phyloP scores from a whole-genome alignment of 2,797 vertebrate genomes.

The Otus scops region DNA sequence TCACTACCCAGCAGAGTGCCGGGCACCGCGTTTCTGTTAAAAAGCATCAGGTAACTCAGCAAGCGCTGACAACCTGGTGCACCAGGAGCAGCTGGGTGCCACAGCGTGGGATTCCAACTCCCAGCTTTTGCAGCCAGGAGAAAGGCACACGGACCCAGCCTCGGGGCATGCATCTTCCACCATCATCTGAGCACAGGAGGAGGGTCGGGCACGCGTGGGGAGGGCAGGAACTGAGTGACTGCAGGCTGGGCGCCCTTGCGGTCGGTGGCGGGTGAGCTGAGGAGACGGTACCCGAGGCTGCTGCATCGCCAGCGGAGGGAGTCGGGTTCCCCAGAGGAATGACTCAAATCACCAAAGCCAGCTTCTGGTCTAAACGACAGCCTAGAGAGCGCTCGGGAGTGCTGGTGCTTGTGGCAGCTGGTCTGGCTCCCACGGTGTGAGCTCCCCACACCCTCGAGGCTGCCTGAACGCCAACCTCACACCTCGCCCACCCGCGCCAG shows the following conservation, averaged over 20 bases:
- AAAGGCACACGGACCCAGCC: accelerated
- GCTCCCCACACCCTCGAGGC: neutral
- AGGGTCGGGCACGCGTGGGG: accelerated
- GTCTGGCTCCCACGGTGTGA: accelerated
- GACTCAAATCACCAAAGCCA: neutral
- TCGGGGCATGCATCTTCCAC: neutral
- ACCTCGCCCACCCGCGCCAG: neutral
- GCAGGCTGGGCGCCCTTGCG: accelerated
- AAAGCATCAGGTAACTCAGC: neutral
- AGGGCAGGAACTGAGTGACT: neutral
- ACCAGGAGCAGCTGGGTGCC: too few species aligned
- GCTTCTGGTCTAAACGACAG: neutral
- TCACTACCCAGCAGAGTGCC: accelerated
- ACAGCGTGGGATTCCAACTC: too few species aligned
- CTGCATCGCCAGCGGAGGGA: accelerated
- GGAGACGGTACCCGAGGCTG: accelerated
- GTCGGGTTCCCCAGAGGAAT: neutral
- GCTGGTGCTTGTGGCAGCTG: neutral
- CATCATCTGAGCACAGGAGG: accelerated
- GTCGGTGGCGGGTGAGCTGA: neutral
- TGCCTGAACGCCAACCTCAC: neutral
- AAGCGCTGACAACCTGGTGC: too few species aligned
- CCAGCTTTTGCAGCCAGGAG: neutral
- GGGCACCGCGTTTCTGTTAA: neutral
- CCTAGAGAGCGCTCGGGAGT: neutral